Base-by-base conservation (phyloP, 2,888 invertebrate species). In the Empis stercorea region DNA sequence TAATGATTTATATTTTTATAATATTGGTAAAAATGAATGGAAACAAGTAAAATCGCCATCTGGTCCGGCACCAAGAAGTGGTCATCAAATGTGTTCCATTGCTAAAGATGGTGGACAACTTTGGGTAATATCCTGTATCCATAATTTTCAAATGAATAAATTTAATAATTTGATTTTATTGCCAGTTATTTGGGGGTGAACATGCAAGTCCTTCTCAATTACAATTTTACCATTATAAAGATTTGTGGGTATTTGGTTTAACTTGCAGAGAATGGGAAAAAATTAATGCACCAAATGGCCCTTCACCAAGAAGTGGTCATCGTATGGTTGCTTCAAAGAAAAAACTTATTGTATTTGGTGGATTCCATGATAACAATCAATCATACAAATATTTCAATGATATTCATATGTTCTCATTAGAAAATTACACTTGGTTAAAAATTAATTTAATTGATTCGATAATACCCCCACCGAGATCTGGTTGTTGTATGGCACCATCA, bases 201-300 rank as follows among this genome's bases (percentile, higher is more conserved):
- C 93, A 84, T 70, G 84, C 89, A 4, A 92, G 88, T 61, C 87
- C 87, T 0, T 80, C 86, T 0, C 91, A 93, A 62, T 80, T 86
- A 15, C 94, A 94, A 68, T 95, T 92, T 66, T 84, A 92, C 61
- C 94, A 95, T 64, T 94, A 91, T 66, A 82, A 80, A 61, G 94
- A 95, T 63, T 71, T 95, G 0, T 95, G 94, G 93, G 79, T 87
- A 47, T 87, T 81, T 62, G 82, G 84, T 54, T 65, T 93, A 0
- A 75, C 76, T 30, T 75, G 77, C 0, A 81, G 81, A 55, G 79
- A 77, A 63, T 95, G 94, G 94, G 85, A 91, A 57, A 91, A 92
- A 73, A 74, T 86, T 40, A 75, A 75, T 48, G 73, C 79, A 15
- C 65, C 78, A 2, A 79, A 80, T 55, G 89, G 86, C 0, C 95